Evolutionary conservation across 2,113 vertebrate genomes (phyloP).

Genomic region (Myocastor coypus): DNA sequence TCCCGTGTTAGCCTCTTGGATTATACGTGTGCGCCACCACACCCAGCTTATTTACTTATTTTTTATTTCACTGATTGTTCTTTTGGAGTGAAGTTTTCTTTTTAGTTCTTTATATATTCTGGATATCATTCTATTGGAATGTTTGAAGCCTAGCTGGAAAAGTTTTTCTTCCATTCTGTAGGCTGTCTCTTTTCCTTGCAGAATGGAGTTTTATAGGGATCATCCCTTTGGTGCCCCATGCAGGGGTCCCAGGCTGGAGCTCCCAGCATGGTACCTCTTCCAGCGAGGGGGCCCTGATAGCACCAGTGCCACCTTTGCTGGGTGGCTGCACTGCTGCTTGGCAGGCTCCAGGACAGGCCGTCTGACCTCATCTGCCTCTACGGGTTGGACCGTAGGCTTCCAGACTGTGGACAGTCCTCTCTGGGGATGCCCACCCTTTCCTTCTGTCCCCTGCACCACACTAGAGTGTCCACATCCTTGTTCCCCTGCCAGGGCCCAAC

Average conservation of each 20-base stretch:
- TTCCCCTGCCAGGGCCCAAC: not conserved
- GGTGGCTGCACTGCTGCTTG: not conserved
- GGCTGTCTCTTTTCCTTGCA: slow-evolving; percentile 20
- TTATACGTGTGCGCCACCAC: not conserved
- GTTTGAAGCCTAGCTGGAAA: not conserved
- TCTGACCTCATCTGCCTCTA: not conserved
- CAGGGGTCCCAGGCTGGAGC: not conserved
- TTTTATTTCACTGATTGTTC: not conserved
- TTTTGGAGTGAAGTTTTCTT: not conserved
- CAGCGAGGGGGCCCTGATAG: not conserved
- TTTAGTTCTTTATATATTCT: not conserved
- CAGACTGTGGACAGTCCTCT: not conserved
- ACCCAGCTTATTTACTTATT: not conserved
- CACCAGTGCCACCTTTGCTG: not conserved
- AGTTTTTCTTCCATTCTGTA: not conserved
- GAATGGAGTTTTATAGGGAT: slow-evolving; percentile 79
- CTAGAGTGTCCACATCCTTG: not conserved
- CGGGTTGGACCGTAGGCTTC: not conserved
- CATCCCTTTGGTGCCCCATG: not conserved
- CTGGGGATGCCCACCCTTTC: not conserved
- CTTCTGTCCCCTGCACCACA: not conserved
- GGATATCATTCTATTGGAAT: not conserved
- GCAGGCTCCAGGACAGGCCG: not conserved
- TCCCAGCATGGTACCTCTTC: not conserved
- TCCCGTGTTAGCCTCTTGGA: not conserved